phyloP scores from a whole-genome alignment of 2,113 vertebrate genomes.

The Gallinago jamesoni region DNA sequence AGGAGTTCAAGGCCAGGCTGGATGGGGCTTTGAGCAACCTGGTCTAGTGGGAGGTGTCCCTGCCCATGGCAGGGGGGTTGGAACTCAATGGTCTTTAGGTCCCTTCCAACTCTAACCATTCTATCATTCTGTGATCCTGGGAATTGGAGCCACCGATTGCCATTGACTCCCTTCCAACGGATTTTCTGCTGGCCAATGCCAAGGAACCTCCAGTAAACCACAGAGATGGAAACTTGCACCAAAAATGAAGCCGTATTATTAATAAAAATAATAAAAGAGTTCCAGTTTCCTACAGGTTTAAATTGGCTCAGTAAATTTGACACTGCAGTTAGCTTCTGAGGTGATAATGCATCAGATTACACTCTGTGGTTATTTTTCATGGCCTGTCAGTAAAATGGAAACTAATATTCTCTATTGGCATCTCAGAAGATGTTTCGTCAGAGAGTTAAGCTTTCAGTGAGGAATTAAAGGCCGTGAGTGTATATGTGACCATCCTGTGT shows the following conservation, averaged over 20 bases:
- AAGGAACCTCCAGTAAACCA: not conserved
- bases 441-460: not conserved
- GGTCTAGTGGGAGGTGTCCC: no score
- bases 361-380: not conserved
- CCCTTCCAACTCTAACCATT: no score
- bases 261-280: not conserved
- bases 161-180: not conserved
- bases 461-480: not conserved
- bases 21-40: no score
- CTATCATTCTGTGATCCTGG: no score
- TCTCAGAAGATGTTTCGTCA: not conserved
- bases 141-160: not conserved
- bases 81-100: no score
- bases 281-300: not conserved
- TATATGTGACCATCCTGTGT: not conserved
- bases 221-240: not conserved
- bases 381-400: not conserved
- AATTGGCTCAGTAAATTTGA: not conserved
- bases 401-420: not conserved
- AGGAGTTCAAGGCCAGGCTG: no score
- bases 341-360: slow-evolving; percentile 1
- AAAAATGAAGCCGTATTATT: not conserved
- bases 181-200: not conserved
- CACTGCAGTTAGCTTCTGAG: not conserved
- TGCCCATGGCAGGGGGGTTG: no score